Percentiles rank a stretch among this genome's conserved stretches.
Evolutionary conservation across 2,888 invertebrate genomes (phyloP).

Genomic region (Quadroppia sp.): DNA sequence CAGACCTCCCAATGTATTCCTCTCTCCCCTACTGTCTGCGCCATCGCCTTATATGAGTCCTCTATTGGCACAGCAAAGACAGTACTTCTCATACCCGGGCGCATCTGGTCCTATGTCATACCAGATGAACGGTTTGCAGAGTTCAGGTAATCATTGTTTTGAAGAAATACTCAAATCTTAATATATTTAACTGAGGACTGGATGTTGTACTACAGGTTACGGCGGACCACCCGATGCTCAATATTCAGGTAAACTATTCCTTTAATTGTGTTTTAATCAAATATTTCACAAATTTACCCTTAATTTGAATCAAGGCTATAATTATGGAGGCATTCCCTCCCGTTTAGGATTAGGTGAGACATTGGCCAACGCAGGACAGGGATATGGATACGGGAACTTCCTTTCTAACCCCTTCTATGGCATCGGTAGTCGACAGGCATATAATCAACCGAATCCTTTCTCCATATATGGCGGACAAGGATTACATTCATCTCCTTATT

Average conservation of each 20-base stretch:
- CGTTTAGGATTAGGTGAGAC: neutral
- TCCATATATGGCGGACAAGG: neutral
- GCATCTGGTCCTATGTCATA: neutral
- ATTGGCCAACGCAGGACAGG: neutral
- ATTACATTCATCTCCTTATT: constrained; percentile 4
- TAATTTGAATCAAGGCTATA: neutral
- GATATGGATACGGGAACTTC: neutral
- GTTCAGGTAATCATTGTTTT: neutral
- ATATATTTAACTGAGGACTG: neutral
- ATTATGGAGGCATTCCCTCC: constrained; percentile 16
- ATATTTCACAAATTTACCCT: neutral
- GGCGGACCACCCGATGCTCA: neutral
- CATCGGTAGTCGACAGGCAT: neutral
- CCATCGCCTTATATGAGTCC: neutral
- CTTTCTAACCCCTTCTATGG: constrained; percentile 19
- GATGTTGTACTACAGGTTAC: neutral
- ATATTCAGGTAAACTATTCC: neutral
- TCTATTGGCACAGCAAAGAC: constrained; percentile 16
- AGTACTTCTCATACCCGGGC: neutral
- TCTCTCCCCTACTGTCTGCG: neutral
- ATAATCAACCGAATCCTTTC: neutral
- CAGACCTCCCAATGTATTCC: constrained; percentile 26
- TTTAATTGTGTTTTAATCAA: neutral
- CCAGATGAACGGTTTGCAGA: neutral
- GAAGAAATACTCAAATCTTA: neutral